Evolutionary conservation across 2,888 invertebrate genomes (phyloP).

Genomic region (Cotesia congregata): DNA sequence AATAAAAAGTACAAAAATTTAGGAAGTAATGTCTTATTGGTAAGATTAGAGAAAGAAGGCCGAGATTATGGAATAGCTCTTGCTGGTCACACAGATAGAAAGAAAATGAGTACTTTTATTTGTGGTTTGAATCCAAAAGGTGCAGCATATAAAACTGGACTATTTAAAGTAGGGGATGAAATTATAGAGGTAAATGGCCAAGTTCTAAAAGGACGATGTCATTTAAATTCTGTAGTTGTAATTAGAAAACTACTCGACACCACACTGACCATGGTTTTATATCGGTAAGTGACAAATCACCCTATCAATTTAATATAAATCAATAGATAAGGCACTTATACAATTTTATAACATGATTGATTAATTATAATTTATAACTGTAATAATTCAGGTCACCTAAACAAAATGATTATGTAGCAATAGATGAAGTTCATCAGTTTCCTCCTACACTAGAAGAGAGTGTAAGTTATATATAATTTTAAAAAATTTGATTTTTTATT

Average conservation of each 20-base stretch:
- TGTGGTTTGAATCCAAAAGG: conserved; percentile 95
- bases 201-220: neutral
- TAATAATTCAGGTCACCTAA: neutral
- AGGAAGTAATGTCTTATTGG: conserved; percentile 79
- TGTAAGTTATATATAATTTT: neutral
- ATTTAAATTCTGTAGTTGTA: neutral
- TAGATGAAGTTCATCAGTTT: neutral
- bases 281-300: neutral
- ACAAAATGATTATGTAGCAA: neutral
- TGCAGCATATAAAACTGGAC: conserved; percentile 80
- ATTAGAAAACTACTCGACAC: neutral
- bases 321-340: no score
- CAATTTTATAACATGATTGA: no score
- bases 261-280: neutral
- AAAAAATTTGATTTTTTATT: no score
- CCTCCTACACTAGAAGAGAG: neutral
- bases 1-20: conserved; percentile 91
- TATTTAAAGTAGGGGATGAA: conserved; percentile 93
- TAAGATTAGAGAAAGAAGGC: conserved; percentile 82
- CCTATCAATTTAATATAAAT: no score
- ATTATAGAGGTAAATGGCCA: conserved; percentile 82
- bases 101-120: conserved; percentile 96
- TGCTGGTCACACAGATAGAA: conserved; percentile 94
- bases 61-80: conserved; percentile 90
- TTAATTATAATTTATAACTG: no score